These are phyloP conservation scores for Aricia artaxerxes DNA, from an alignment of 2,888 invertebrate species.

Conservation along the genomic window DNA sequence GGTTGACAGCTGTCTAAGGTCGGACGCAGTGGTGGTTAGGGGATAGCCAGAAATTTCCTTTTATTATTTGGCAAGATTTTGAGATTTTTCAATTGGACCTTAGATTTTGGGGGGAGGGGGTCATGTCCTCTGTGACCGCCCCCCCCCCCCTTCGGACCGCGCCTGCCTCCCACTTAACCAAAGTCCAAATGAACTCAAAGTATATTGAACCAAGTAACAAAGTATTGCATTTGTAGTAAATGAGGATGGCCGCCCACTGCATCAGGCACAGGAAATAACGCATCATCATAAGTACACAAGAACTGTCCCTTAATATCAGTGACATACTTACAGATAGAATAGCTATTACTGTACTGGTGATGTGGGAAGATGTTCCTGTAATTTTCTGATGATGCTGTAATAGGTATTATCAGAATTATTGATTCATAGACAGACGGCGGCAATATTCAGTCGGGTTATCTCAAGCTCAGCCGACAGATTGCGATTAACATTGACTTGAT, in stretches of 20 bases:
- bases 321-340: background rate
- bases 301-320: constrained; percentile 20
- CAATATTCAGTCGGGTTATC: no score
- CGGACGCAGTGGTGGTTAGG: no score
- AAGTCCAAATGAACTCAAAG: background rate
- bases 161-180: background rate
- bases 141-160: no score
- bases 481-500: no score
- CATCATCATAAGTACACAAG: constrained; percentile 37
- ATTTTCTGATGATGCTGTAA: background rate
- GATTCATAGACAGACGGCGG: background rate
- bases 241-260: constrained; percentile 67
- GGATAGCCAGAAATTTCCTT: no score
- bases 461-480: no score
- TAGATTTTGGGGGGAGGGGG: no score
- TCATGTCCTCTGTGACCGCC: no score
- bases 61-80: no score
- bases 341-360: background rate
- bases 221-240: constrained; percentile 55
- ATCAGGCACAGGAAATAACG: constrained; percentile 51
- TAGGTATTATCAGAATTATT: background rate
- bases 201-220: constrained; percentile 5
- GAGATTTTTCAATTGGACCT: no score
- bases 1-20: no score
- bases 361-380: background rate